Evolutionary conservation across 64 coral and sea anemone genomes (phyloP).

Genomic region (Stichodactyla helianthus): DNA sequence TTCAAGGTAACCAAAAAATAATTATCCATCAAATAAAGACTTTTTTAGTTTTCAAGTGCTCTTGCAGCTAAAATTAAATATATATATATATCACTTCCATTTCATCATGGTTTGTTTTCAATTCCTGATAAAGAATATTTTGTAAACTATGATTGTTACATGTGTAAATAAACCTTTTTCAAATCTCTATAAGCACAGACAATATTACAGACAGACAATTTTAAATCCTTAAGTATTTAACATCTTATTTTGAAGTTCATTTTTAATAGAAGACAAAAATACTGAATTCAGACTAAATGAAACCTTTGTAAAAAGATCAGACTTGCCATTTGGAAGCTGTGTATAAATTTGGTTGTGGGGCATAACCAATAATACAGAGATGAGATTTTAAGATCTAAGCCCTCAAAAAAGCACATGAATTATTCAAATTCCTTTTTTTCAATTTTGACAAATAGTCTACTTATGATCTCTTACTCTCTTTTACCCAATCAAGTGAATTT

Average conservation of each 20-base stretch:
- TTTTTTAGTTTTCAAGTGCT: neutral
- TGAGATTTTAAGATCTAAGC: neutral
- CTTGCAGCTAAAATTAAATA: neutral
- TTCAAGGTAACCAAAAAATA: neutral
- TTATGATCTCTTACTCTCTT: neutral
- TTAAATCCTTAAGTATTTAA: neutral
- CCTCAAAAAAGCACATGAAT: slow-evolving; percentile 13
- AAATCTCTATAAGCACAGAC: neutral
- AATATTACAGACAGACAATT: neutral
- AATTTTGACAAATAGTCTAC: slow-evolving; percentile 15
- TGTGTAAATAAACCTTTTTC: neutral
- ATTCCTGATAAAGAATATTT: neutral
- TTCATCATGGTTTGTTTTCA: neutral
- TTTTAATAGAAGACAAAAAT: neutral
- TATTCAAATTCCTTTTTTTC: neutral
- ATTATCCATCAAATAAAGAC: neutral
- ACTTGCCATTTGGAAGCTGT: neutral
- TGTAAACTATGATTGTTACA: neutral
- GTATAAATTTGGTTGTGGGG: neutral
- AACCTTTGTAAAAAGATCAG: neutral
- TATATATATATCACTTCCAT: neutral
- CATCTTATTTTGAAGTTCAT: neutral
- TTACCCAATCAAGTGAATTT: neutral
- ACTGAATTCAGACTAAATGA: neutral
- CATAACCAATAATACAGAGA: neutral